Evolutionary conservation across 2,113 vertebrate genomes (phyloP).

Genomic region (Ceuthmochares aereus): DNA sequence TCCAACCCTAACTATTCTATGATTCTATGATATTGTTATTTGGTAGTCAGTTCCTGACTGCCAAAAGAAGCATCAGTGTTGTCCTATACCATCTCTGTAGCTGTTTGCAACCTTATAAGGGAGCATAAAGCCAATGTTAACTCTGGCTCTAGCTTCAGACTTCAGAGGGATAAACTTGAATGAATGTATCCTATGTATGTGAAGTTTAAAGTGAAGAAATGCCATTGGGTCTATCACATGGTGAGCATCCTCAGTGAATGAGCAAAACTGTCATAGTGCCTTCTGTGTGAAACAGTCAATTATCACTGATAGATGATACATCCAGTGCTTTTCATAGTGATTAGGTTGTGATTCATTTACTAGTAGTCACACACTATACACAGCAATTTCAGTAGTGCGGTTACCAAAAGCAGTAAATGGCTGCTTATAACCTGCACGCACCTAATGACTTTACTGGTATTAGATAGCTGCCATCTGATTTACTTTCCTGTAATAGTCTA

Average conservation of each 20-base stretch:
- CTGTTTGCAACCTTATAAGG: not conserved
- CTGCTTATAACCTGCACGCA: accelerated
- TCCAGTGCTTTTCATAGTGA: not conserved
- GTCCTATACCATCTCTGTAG: not conserved
- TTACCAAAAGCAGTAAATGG: not conserved
- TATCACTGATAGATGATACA: not conserved
- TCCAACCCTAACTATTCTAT: too few relatives aligned
- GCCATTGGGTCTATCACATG: not conserved
- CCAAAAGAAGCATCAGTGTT: not conserved
- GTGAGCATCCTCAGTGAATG: not conserved
- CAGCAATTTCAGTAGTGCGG: not conserved
- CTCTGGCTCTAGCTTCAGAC: not conserved
- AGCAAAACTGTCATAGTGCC: not conserved
- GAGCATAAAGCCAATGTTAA: not conserved
- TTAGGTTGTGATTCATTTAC: not conserved
- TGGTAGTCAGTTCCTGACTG: not conserved
- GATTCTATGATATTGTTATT: not conserved
- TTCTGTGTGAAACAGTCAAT: not conserved
- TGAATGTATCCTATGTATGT: not conserved
- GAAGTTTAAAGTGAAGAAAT: not conserved
- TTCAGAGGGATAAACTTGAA: not conserved
- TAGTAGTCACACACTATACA: not conserved
- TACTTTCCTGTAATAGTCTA: not conserved
- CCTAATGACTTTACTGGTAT: not conserved
- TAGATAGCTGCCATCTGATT: not conserved